These are phyloP conservation scores for Diadophis punctatus DNA, from an alignment of 2,113 vertebrate genomes.

Conservation along the genomic window DNA sequence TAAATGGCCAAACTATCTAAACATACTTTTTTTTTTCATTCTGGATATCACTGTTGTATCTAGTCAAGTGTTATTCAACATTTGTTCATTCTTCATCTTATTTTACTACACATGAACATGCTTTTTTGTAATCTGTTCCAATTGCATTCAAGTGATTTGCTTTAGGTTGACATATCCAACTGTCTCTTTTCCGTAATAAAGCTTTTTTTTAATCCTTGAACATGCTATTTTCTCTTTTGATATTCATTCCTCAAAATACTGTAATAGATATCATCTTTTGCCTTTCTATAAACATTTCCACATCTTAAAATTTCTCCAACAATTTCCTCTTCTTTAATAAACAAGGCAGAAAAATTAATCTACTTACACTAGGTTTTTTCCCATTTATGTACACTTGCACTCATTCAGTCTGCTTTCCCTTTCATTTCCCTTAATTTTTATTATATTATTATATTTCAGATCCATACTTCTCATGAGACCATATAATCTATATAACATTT, in stretches of 20 bases:
- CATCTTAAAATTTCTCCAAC: background rate
- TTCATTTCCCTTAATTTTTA: background rate
- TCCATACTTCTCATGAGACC: background rate
- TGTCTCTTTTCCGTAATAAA: background rate
- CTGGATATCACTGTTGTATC: background rate
- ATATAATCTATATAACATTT: background rate
- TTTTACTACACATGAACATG: background rate
- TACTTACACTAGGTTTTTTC: background rate
- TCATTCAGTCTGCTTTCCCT: background rate
- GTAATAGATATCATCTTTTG: background rate
- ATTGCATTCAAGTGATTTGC: background rate
- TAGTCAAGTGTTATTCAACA: background rate
- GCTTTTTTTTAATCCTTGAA: background rate
- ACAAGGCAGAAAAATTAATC: background rate
- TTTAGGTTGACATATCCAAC: background rate
- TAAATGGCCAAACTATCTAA: background rate
- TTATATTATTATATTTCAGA: background rate
- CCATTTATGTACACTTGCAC: background rate
- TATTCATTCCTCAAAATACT: background rate
- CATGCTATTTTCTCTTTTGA: background rate
- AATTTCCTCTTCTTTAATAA: background rate
- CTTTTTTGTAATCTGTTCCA: background rate
- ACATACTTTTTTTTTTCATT: background rate
- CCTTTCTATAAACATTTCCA: background rate
- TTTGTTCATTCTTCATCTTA: background rate